These are phyloP conservation scores for Albula glossodonta DNA, from an alignment of 2,113 vertebrate genomes.

Conservation along the genomic window DNA sequence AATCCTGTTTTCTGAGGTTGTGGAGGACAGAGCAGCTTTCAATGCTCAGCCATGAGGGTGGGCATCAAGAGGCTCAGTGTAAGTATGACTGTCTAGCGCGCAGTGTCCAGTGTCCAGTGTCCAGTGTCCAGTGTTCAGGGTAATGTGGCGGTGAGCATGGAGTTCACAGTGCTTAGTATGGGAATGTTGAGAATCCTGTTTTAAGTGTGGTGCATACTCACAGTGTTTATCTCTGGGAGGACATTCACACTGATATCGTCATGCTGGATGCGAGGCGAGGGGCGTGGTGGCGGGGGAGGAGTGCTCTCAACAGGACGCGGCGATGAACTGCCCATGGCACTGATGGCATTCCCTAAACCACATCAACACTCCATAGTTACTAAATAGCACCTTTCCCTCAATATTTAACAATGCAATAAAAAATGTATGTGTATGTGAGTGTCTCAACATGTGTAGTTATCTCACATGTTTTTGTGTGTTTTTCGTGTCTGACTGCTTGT, in stretches of 20 bases:
- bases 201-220: slow-evolving; percentile 47
- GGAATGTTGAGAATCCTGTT: too few relatives aligned
- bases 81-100: not conserved
- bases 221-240: slow-evolving; percentile 60
- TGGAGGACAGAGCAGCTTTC: not conserved
- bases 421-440: not conserved
- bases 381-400: not conserved
- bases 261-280: slow-evolving; percentile 58
- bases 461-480: not conserved
- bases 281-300: slow-evolving; percentile 54
- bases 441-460: not conserved
- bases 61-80: slow-evolving; percentile 15
- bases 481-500: not conserved
- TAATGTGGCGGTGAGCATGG: not conserved
- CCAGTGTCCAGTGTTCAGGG: not conserved
- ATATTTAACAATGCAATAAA: not conserved
- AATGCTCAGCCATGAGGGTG: not conserved
- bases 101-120: not conserved
- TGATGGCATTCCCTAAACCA: slow-evolving; percentile 65
- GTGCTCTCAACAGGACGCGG: slow-evolving; percentile 58
- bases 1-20: not conserved
- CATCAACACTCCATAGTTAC: slow-evolving; percentile 24
- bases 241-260: slow-evolving; percentile 62
- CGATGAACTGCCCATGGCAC: slow-evolving; percentile 58
- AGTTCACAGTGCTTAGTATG: not conserved